A percentile compares a stretch with the other conserved stretches of the same genome.
Evolutionary conservation across 2,113 vertebrate genomes (phyloP).

Genomic region (Xenopus borealis): DNA sequence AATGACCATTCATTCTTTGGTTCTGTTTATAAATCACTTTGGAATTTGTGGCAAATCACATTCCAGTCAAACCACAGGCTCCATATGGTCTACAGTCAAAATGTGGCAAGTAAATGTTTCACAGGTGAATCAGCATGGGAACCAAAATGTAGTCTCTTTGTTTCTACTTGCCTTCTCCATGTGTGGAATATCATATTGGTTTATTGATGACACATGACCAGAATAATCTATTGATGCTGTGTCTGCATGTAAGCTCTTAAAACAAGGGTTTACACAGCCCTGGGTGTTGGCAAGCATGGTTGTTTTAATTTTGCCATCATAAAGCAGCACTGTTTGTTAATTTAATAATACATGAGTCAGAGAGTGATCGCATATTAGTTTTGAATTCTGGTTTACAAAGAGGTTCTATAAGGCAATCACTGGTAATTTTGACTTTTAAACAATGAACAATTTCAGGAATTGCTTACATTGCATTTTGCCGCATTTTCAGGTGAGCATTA

Average conservation of each 20-base stretch:
- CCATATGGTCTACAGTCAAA: constrained; percentile 59
- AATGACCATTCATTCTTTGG: constrained; percentile 56
- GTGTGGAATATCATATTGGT: background rate
- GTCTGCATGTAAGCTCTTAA: background rate
- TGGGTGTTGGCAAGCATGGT: too few relatives aligned
- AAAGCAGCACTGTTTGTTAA: too few relatives aligned
- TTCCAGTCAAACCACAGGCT: constrained; percentile 66
- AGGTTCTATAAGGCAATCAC: too few relatives aligned
- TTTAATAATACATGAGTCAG: too few relatives aligned
- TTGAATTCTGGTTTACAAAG: too few relatives aligned
- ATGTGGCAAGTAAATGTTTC: constrained; percentile 61
- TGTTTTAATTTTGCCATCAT: too few relatives aligned
- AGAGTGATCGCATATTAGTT: too few relatives aligned
- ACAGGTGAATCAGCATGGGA: constrained; percentile 62
- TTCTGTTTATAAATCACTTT: constrained; percentile 60
- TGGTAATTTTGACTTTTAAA: too few relatives aligned
- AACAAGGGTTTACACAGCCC: background rate
- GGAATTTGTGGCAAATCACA: constrained; percentile 62
- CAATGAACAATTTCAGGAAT: too few relatives aligned
- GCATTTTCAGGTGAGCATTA: too few relatives aligned
- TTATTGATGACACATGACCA: background rate
- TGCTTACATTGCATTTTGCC: too few relatives aligned
- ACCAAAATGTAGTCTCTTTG: constrained; percentile 54
- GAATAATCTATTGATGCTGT: background rate
- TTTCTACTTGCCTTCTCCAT: constrained; percentile 23